Percentiles rank a stretch among this genome's conserved stretches.
Evolutionary conservation across 2,888 invertebrate species (phyloP).

Genomic region (Drosophila histrio): DNA sequence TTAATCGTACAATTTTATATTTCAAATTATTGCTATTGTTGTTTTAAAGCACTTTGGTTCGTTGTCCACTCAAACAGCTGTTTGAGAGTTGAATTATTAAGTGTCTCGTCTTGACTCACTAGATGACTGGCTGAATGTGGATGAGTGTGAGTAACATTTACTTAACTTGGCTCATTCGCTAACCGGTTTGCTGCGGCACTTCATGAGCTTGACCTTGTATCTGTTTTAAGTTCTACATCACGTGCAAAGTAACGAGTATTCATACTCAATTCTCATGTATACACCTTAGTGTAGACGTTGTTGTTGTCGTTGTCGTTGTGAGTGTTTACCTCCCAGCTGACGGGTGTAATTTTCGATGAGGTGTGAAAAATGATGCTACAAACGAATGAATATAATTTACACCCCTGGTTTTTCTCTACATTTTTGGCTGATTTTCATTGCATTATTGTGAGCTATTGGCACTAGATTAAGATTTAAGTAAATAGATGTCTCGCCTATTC

Average conservation of each 20-base stretch:
- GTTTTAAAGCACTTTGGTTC: slow-evolving; percentile 4
- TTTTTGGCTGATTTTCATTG: neutral
- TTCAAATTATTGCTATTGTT: neutral
- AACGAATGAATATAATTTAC: slow-evolving; percentile 11
- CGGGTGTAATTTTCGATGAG: slow-evolving; percentile 34
- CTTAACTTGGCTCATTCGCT: slow-evolving; percentile 7
- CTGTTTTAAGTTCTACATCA: slow-evolving; percentile 64
- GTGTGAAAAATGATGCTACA: slow-evolving; percentile 51
- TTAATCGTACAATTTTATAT: neutral
- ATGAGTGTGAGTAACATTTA: slow-evolving; percentile 27
- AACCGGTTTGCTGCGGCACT: slow-evolving; percentile 35
- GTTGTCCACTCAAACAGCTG: slow-evolving; percentile 41
- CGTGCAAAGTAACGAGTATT: slow-evolving; percentile 32
- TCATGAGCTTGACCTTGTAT: slow-evolving; percentile 74
- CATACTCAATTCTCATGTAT: neutral
- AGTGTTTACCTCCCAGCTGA: slow-evolving; percentile 1
- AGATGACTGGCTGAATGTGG: slow-evolving; percentile 27
- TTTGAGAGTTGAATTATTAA: slow-evolving; percentile 26
- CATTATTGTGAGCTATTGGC: slow-evolving; percentile 18
- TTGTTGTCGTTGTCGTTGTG: neutral
- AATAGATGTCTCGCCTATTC: slow-evolving; percentile 36
- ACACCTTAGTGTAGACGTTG: slow-evolving; percentile 10
- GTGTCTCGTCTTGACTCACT: slow-evolving; percentile 18
- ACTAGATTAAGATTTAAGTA: slow-evolving; percentile 19
- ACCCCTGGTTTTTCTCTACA: neutral